phyloP scores from a whole-genome alignment of 2,888 invertebrate genomes.

The Tetrapedia diversipes region DNA sequence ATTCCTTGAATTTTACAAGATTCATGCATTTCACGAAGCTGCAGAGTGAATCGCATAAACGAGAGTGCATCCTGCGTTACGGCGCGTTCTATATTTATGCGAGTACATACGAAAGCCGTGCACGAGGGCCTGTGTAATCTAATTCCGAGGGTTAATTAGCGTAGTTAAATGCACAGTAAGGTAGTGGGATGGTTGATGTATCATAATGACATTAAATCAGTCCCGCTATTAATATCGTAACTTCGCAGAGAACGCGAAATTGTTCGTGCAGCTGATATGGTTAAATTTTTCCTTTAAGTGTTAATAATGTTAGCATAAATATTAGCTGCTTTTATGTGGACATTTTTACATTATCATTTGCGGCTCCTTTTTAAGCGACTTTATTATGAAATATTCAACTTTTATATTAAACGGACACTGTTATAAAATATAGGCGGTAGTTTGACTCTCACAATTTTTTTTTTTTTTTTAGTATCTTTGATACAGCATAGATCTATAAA shows the following conservation, averaged over 20 bases:
- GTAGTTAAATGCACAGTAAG: conserved; percentile 38
- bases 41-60: conserved; percentile 12
- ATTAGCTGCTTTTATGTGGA: background rate
- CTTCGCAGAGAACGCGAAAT: background rate
- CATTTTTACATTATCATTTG: no score
- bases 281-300: background rate
- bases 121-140: conserved; percentile 16
- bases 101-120: background rate
- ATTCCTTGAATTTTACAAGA: background rate
- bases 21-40: background rate
- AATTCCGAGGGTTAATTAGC: conserved; percentile 44
- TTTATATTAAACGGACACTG: no score
- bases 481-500: no score
- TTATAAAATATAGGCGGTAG: no score
- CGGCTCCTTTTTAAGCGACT: no score
- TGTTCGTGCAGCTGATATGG: background rate
- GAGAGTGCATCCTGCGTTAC: conserved; percentile 1
- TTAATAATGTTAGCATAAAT: no score
- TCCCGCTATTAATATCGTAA: conserved; percentile 7
- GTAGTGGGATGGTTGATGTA: conserved; percentile 28
- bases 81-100: conserved; percentile 18
- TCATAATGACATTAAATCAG: conserved; percentile 37
- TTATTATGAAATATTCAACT: no score
- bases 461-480: no score
- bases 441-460: no score